A percentile compares a stretch with the other conserved stretches of the same genome.
These are phyloP conservation scores for Cephus pygmeus DNA, from an alignment of 2,888 invertebrate species.

Conservation along the genomic window DNA sequence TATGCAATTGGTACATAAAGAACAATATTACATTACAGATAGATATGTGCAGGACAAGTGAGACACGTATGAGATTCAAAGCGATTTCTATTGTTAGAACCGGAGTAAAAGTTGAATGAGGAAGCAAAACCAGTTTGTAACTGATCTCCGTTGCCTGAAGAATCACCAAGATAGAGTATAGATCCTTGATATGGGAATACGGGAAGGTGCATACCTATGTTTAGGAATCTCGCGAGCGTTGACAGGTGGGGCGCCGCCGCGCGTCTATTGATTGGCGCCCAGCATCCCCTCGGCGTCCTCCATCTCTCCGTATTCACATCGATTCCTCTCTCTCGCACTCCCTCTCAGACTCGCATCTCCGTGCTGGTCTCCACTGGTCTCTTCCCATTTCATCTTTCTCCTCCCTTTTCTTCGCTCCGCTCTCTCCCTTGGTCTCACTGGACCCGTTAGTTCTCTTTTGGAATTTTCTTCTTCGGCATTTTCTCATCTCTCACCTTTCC, in stretches of 20 bases:
- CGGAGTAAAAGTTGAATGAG: not conserved
- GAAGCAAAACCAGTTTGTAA: not conserved
- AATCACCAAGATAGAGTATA: not conserved
- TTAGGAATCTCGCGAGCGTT: constrained; percentile 42
- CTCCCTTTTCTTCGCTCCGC: constrained; percentile 9
- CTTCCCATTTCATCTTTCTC: constrained; percentile 19
- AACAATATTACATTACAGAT: not conserved
- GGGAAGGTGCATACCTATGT: constrained; percentile 25
- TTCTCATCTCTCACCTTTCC: constrained; percentile 7
- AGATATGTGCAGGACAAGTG: not conserved
- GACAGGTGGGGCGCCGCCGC: constrained; percentile 57
- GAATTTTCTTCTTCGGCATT: not conserved
- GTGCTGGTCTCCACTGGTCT: constrained; percentile 11
- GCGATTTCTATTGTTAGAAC: too few species aligned
- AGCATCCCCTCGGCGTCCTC: constrained; percentile 31
- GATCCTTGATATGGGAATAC: not conserved
- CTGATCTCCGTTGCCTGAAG: not conserved
- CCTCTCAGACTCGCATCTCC: constrained; percentile 12
- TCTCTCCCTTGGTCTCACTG: constrained; percentile 6
- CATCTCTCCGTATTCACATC: constrained; percentile 12
- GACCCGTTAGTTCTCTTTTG: not conserved
- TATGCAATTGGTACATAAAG: not conserved
- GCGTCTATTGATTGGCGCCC: constrained; percentile 55
- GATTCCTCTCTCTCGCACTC: constrained; percentile 19
- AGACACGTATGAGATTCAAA: not conserved